A percentile compares a stretch with the other conserved stretches of the same genome.
Evolutionary conservation across 2,113 vertebrate species (phyloP).

Genomic region (Cricetomys ansorgei): DNA sequence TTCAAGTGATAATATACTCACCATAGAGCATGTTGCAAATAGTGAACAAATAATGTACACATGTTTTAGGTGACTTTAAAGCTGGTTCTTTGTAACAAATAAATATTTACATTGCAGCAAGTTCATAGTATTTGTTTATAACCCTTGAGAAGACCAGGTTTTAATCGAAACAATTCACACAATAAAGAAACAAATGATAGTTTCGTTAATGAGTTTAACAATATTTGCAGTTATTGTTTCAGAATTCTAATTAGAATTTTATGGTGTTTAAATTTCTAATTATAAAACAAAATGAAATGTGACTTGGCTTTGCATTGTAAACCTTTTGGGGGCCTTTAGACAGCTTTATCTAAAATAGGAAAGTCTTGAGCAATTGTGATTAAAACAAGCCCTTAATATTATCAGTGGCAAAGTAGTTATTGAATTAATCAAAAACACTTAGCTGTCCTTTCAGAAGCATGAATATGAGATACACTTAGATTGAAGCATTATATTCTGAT

Average conservation of each 20-base stretch:
- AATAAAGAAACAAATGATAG: slow-evolving; percentile 3
- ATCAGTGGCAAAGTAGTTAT: background rate
- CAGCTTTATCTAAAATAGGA: background rate
- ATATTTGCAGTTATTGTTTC: slow-evolving; percentile 13
- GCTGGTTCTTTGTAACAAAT: background rate
- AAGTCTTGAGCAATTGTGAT: background rate
- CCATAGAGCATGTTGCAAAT: background rate
- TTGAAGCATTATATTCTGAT: slow-evolving; percentile 40
- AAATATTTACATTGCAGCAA: background rate
- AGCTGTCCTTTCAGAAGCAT: slow-evolving; percentile 50
- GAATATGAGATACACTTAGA: slow-evolving; percentile 33
- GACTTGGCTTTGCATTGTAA: slow-evolving; percentile 22
- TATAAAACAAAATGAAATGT: slow-evolving; percentile 63
- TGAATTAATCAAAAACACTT: slow-evolving; percentile 66
- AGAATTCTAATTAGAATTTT: slow-evolving; percentile 67
- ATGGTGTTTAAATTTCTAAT: slow-evolving; percentile 57
- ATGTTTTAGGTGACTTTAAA: background rate
- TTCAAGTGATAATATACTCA: background rate
- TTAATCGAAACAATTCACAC: slow-evolving; percentile 35
- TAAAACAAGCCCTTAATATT: background rate
- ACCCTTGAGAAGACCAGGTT: background rate
- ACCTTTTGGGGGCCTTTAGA: background rate
- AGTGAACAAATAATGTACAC: background rate
- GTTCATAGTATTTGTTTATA: slow-evolving; percentile 27
- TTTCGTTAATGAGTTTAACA: slow-evolving; percentile 4